These are phyloP conservation scores for Sus scrofa DNA, from an alignment of 2,113 vertebrate genomes.

Conservation along the genomic window DNA sequence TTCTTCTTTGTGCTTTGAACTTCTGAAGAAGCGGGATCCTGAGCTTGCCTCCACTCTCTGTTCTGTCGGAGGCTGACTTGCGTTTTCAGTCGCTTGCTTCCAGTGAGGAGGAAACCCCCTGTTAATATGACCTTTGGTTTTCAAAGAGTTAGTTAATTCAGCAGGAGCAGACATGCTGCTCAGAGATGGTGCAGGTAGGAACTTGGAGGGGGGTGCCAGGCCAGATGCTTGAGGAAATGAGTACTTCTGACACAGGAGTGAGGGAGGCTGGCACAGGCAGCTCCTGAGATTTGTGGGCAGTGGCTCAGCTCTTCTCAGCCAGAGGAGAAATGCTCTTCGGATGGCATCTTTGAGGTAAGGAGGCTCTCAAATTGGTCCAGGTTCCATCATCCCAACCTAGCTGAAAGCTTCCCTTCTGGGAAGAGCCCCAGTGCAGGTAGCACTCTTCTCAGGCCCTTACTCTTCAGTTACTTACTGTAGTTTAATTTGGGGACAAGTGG, in stretches of 20 bases:
- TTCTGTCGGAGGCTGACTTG: background rate
- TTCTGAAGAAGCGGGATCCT: background rate
- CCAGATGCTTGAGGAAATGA: background rate
- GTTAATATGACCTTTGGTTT: background rate
- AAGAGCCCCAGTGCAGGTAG: background rate
- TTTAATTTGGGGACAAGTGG: no score
- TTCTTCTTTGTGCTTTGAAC: background rate
- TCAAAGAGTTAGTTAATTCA: background rate
- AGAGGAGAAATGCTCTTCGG: no score
- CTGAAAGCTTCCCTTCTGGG: fast-evolving
- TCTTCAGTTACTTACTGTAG: background rate
- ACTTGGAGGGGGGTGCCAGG: background rate
- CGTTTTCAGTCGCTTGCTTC: background rate
- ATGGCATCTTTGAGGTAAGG: background rate
- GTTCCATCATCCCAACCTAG: background rate
- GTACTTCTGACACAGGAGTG: fast-evolving
- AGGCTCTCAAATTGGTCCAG: background rate
- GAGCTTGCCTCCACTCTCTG: no score
- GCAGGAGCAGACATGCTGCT: background rate
- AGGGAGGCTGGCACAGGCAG: background rate
- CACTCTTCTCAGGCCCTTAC: background rate
- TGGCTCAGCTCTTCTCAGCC: background rate
- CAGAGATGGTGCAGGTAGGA: background rate
- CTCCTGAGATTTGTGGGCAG: no score
- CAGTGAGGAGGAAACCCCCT: background rate